Evolutionary conservation across 2,888 invertebrate genomes (phyloP), one percentile per base, ranked within the genome.

Genomic region (Papilio demoleus): DNA sequence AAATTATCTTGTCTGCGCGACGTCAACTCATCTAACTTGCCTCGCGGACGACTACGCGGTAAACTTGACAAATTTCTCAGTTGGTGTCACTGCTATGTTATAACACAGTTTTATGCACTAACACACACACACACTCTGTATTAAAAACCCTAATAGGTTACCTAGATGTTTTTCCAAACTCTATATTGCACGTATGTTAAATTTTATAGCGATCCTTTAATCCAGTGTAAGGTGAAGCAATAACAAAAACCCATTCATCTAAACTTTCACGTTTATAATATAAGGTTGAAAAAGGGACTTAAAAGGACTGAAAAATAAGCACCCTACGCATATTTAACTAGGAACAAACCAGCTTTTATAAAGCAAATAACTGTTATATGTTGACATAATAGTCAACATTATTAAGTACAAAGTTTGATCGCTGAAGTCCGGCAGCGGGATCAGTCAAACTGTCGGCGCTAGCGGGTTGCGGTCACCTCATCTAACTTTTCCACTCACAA

Each of bases 1-100:
- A 58, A 65, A 59, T 65, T 65, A 59, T 59, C 58, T 34, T 12
- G 31, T 45, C 27, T 50, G 40, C 47, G 61, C 27, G 50, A 31
- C 50, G 24, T 61, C 47, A 61, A 61, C 67, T 67, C 61, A 67
- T 67, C 67, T 50, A 67, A 67, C 24, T 66, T 66, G 34, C 22
- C 34, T 45, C 12, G 19, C 9, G 45, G 45, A n/a, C 19, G 45
- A 14, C 12, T 3, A 17, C 14, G 40, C 42, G 45, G 12, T 6
- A 31, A 62, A 62, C 14, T 47, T 47, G 34, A 31, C 47, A 62
- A 62, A 47, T 34, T 34, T 47, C 34, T 31, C 17, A 45, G 19
- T 19, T 45, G 2, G 19, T 34, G 4, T n/a, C 27, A 60, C 19
- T 12, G 42, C 42, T 17, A 27, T 22, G 12, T 11, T n/a, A n/a